A percentile compares a stretch with the other conserved stretches of the same genome.
phyloP scores from a whole-genome alignment of 1,140 invertebrate species.

The Aphaenogaster rudis region DNA sequence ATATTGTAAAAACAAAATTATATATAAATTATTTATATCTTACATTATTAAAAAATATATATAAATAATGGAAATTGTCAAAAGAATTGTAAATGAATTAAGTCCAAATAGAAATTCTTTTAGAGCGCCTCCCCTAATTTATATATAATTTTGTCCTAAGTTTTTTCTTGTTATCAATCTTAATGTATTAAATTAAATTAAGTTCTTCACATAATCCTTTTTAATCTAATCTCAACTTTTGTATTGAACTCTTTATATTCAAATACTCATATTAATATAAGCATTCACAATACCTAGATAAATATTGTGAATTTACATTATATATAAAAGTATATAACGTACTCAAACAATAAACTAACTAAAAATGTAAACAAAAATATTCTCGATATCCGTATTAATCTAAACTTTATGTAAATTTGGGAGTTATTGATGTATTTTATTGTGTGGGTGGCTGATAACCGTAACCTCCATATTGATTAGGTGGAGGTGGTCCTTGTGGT shows the following conservation, averaged over 20 bases:
- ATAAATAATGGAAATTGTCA: slow-evolving; percentile 4
- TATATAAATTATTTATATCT: slow-evolving; percentile 19
- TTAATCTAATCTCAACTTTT: slow-evolving; percentile 24
- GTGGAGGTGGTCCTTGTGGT: slow-evolving; percentile 85
- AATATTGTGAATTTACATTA: slow-evolving; percentile 34
- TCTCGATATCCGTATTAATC: slow-evolving; percentile 25
- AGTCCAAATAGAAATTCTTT: background rate
- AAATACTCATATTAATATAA: slow-evolving; percentile 4
- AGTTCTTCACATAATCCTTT: background rate
- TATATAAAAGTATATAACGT: background rate
- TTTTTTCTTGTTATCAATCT: slow-evolving; percentile 3
- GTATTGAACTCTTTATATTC: slow-evolving; percentile 3
- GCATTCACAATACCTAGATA: slow-evolving; percentile 10
- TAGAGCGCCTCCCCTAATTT: background rate
- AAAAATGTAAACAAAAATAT: slow-evolving; percentile 27
- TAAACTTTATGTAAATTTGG: slow-evolving; percentile 50
- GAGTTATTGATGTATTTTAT: slow-evolving; percentile 73
- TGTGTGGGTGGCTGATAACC: slow-evolving; percentile 87
- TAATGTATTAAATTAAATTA: slow-evolving; percentile 7
- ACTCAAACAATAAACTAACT: background rate
- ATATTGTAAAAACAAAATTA: slow-evolving; percentile 49
- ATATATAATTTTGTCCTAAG: slow-evolving; percentile 38
- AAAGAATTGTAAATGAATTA: slow-evolving; percentile 16
- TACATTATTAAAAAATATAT: background rate
- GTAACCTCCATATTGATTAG: slow-evolving; percentile 86